These are phyloP conservation scores for Xiphophorus maculatus DNA, from an alignment of 2,113 vertebrate species.

Conservation along the genomic window DNA sequence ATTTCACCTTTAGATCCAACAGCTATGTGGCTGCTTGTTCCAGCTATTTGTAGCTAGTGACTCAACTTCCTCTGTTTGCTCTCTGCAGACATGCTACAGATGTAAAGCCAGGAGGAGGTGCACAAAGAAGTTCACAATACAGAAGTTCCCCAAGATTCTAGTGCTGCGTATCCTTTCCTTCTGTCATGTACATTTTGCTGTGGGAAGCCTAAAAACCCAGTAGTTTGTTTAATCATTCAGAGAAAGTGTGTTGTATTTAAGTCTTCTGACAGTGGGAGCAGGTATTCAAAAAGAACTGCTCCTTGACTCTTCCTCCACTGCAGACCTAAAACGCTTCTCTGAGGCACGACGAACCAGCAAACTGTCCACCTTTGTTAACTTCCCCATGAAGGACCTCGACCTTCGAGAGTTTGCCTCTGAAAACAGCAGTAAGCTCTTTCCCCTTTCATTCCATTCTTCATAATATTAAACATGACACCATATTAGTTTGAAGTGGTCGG, in stretches of 20 bases:
- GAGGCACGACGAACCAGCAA: conserved; percentile 96
- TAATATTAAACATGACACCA: too few relatives aligned
- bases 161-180: conserved; percentile 94
- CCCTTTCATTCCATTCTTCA: background rate
- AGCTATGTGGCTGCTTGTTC: background rate
- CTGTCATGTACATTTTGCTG: background rate
- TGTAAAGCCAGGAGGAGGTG: conserved; percentile 95
- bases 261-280: background rate
- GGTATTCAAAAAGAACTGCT: conserved; percentile 23
- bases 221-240: too few relatives aligned
- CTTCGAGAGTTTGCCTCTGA: conserved; percentile 94
- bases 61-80: conserved; percentile 8
- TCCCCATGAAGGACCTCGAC: conserved; percentile 95
- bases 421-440: conserved; percentile 88
- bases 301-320: conserved; percentile 77
- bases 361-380: conserved; percentile 96
- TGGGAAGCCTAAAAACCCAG: too few relatives aligned
- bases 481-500: background rate
- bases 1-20: background rate
- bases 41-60: background rate
- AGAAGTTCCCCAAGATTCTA: conserved; percentile 97
- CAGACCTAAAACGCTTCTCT: conserved; percentile 98
- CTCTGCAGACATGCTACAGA: conserved; percentile 89
- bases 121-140: conserved; percentile 97
- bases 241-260: too few relatives aligned